Base-by-base conservation (phyloP, 2,113 vertebrate species). In the Irena cyanogastra region DNA sequence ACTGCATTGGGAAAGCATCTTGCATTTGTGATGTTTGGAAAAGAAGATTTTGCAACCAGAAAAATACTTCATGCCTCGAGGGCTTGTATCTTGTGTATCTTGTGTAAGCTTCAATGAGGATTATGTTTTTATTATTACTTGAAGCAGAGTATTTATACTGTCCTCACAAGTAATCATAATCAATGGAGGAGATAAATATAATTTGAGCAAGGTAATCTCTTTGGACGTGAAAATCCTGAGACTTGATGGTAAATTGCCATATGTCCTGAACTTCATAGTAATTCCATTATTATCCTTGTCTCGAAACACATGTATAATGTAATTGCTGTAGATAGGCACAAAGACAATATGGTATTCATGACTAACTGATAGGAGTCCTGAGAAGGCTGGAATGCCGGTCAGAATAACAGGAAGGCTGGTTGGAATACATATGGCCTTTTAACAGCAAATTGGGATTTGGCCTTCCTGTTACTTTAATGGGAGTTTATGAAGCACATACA, bases 61-160 rank as follows among this genome's bases (percentile, higher is more conserved):
- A 80, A 68, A 76, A 13, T 45, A 56, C 42, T 74, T 9, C 3
- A 0, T 57, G 49, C 54, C 72, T 95, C 3, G 0, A 69, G 76
- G 80, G 37, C n/a, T 83, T 83, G 18, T 72, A 16, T 69, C 42
- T 82, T 79, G 31, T 22, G 53, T 64, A 65, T 61, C 82, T 81
- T 50, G 9, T 70, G 64, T 90, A 86, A 94, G 71, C 90, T 77
- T 83, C 39, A 66, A 1, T 50, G 24, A 66, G 83, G 83, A 89
- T 94, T 95, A 53, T 59, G 11, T 77, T 93, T 93, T 76, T 90
- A 50, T 83, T 86, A 66, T 66, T 86, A 54, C 50, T 86, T 83
- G 66, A 88, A 83, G 69, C 61, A 52, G 39, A 47, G 15, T 24
- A 23, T 91, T 88, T 89, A 11, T 53, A 27, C 39, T 70, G 35